Evolutionary conservation across 2,113 vertebrate species (phyloP).

Genomic region (Mustelus asterias): DNA sequence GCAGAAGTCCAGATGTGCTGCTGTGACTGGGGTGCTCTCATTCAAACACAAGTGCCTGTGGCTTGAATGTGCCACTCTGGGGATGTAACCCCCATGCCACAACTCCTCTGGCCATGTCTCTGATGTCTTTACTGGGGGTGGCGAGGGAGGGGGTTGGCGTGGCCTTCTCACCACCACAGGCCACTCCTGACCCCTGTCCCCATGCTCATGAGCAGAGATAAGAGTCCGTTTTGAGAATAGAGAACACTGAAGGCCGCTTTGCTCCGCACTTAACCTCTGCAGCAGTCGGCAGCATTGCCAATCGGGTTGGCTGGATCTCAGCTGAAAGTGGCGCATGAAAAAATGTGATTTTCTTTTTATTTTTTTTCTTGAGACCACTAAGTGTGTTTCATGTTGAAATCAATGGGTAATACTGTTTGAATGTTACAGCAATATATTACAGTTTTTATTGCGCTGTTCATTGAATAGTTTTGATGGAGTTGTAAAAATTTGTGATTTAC

Average conservation of each 20-base stretch:
- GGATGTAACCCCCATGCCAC: neutral
- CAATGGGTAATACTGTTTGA: slow-evolving; percentile 7
- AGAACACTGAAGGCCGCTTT: neutral
- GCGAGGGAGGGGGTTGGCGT: neutral
- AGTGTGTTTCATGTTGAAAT: slow-evolving; percentile 4
- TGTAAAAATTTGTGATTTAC: slow-evolving; percentile 14
- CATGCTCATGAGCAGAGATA: neutral
- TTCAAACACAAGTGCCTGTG: neutral
- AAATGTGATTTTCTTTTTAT: neutral
- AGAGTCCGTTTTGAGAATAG: neutral
- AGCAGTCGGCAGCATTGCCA: neutral
- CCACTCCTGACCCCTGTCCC: neutral
- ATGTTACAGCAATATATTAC: neutral
- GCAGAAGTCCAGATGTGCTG: neutral
- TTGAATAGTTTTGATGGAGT: slow-evolving; percentile 15
- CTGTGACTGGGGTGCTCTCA: neutral
- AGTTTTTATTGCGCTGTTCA: neutral
- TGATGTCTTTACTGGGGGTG: neutral
- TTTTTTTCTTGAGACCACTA: slow-evolving; percentile 16
- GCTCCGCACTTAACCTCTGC: neutral
- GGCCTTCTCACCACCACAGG: neutral
- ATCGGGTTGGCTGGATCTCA: neutral
- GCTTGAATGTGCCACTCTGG: too few relatives aligned
- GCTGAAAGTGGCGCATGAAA: neutral
- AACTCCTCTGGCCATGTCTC: neutral